Conservation (phyloP, 2,888 invertebrate genomes). For the Cosmia pyralina region DNA sequence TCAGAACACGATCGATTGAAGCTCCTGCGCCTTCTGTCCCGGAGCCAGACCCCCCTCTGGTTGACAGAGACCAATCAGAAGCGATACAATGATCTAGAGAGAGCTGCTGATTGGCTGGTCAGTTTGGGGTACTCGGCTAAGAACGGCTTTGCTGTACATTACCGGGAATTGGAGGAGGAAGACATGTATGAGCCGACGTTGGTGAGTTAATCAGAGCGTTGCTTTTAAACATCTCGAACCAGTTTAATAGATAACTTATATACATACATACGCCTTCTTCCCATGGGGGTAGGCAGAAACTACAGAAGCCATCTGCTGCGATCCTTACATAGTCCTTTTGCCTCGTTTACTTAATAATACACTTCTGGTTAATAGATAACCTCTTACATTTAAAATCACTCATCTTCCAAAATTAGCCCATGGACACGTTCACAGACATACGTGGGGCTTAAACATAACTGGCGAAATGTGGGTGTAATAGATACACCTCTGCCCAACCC, state of each 20-base stretch:
- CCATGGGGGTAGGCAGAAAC: too few relatives aligned
- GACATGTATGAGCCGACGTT: slow-evolving; percentile 92
- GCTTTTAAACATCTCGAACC: too few relatives aligned
- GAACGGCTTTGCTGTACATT: slow-evolving; percentile 93
- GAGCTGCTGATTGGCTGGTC: slow-evolving; percentile 93
- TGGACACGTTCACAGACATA: background rate
- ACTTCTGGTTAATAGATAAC: too few relatives aligned
- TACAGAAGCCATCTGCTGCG: too few relatives aligned
- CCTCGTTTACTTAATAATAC: too few relatives aligned
- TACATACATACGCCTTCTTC: too few relatives aligned
- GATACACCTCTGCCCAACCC: too few relatives aligned
- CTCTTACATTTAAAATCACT: background rate
- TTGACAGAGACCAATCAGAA: slow-evolving; percentile 75
- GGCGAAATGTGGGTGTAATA: too few relatives aligned
- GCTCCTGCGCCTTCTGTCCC: slow-evolving; percentile 74
- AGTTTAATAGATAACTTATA: too few relatives aligned
- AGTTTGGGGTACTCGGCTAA: slow-evolving; percentile 93
- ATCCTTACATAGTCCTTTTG: too few relatives aligned
- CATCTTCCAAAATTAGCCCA: background rate
- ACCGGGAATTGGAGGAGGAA: slow-evolving; percentile 91
- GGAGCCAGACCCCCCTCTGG: slow-evolving; percentile 81
- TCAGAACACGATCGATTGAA: slow-evolving; percentile 75
- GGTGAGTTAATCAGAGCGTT: slow-evolving; percentile 86
- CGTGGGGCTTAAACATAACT: background rate
- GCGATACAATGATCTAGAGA: slow-evolving; percentile 77